Evolutionary conservation across 2,113 vertebrate genomes (phyloP), one percentile per base, ranked within the genome.

Genomic region (Gyps fulvus): DNA sequence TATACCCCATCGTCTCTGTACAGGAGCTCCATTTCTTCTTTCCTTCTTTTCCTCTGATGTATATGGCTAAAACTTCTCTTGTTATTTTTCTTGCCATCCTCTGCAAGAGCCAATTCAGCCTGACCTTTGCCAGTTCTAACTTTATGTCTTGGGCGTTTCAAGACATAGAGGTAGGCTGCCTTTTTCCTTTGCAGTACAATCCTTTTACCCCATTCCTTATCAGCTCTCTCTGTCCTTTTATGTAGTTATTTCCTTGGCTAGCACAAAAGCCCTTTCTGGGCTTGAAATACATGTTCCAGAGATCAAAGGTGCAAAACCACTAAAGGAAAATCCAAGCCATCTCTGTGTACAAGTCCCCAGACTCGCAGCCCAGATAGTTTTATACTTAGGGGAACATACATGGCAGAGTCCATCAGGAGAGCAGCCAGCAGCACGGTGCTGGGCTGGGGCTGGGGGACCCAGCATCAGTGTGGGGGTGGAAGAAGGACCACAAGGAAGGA

Each of bases 81-180:
- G 36, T 76, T 88, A 88, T 90, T 92, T 95, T 90, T 83, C 50
- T 73, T 88, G 40, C 78, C 58, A 77, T 93, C 57, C 17, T 69
- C 70, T 87, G 49, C 49, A 95, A 61, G 34, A 91, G 16, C 29
- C 57, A 91, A 69, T 94, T 96, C 93, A 87, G 43, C 27, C 62
- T 90, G 92, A 96, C 87, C 95, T 95, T 93, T 83, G 49, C 70
- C 82, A 54, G 32, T 72, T 90, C 78, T 83, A 45, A 54, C 70
- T 95, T 95, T 83, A 79, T 87, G 40, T 91, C 74, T 80, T 90
- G 96, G 87, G 90, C 20, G 47, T 93, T 88, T 95, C 92, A 73
- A 92, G 78, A 79, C 57, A 18, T 43, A 36, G 31, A 47, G 16
- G 16, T 57, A 88, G 87, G 49, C 74, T 95, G 62, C 58, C 78